Base-by-base conservation (phyloP, 2,888 invertebrate species). In the Tetrapedia diversipes region DNA sequence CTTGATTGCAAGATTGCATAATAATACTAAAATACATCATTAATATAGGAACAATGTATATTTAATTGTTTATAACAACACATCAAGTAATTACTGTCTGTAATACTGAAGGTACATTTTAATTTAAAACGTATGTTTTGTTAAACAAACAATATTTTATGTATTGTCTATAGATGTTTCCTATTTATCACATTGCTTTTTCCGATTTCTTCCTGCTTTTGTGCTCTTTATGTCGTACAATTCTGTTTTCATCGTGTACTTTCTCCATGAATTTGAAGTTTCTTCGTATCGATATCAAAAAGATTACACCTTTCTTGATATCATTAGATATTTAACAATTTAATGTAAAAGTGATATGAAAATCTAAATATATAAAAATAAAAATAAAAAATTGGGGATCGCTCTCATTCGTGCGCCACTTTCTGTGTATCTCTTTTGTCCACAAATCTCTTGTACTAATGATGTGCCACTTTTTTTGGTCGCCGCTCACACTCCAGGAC, bases 401-500 rank as follows among this genome's bases (percentile, higher is more conserved):
- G 53, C 37, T 64, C 32, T 54, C 16, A 32, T 47, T 60, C 29
- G 19, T 54, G 60, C 53, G 32, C 54, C 70, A 72, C 60, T 54
- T 64, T 69, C 29, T 59, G 71, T 67, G 59, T 68, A 59, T 57
- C 45, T 32, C 45, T 37, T 57, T 71, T 59, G 41, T 54, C 57
- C 64, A 41, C 51, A 32, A 37, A 45, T 68, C 56, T 81, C 70
- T 77, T 81, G 61, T 80, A 83, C 86, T 89, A 88, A 88, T 87
- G 69, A 86, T 86, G 72, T 87, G 72, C 80, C 83, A 84, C 86
- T 86, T 85, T 86, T 87, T 87, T 87, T 85, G 86, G 88, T 87
- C 87, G 89, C 86, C 84, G 89, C 90, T 89, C 86, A 85, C 87
- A 85, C 95, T 94, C 88, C 94, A 95, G 95, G 95, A 95, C 92